Conservation (phyloP, 2,888 invertebrate genomes). For the Drosophila prostipennis region DNA sequence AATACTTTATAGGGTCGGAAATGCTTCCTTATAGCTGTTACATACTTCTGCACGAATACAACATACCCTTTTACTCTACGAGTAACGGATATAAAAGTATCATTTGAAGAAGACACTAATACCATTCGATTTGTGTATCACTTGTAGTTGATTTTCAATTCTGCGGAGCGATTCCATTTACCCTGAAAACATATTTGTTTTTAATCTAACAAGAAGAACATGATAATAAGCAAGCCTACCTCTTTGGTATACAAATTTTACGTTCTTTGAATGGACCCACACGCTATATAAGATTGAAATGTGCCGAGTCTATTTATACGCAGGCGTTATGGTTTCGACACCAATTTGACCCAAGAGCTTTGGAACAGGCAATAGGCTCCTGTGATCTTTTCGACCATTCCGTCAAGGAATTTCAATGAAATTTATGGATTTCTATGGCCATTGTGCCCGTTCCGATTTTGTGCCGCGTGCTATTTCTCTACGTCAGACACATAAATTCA, state of each 20-base stretch:
- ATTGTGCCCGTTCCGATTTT: slow-evolving; percentile 51
- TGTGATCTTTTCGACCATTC: slow-evolving; percentile 26
- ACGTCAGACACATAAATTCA: slow-evolving; percentile 79
- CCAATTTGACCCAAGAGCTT: slow-evolving; percentile 39
- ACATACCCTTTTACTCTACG: too few relatives aligned
- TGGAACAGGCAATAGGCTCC: slow-evolving; percentile 22
- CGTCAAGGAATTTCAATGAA: slow-evolving; percentile 42
- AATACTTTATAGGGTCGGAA: too few relatives aligned
- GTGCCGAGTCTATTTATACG: slow-evolving; percentile 27
- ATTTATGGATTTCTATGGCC: slow-evolving; percentile 68
- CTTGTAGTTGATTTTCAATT: too few relatives aligned
- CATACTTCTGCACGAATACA: too few relatives aligned
- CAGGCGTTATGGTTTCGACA: slow-evolving; percentile 32
- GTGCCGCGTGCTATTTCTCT: slow-evolving; percentile 77
- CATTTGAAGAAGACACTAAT: too few relatives aligned
- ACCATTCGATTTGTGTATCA: too few relatives aligned
- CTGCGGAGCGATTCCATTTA: too few relatives aligned
- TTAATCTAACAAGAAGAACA: too few relatives aligned
- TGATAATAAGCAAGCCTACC: background rate
- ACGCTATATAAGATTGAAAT: background rate
- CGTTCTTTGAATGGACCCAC: background rate
- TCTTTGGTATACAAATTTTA: background rate
- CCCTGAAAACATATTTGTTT: too few relatives aligned
- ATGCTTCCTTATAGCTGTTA: too few relatives aligned
- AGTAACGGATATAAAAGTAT: too few relatives aligned